These are phyloP conservation scores for Herpetotheres cachinnans DNA, from an alignment of 2,113 vertebrate species.

Conservation along the genomic window DNA sequence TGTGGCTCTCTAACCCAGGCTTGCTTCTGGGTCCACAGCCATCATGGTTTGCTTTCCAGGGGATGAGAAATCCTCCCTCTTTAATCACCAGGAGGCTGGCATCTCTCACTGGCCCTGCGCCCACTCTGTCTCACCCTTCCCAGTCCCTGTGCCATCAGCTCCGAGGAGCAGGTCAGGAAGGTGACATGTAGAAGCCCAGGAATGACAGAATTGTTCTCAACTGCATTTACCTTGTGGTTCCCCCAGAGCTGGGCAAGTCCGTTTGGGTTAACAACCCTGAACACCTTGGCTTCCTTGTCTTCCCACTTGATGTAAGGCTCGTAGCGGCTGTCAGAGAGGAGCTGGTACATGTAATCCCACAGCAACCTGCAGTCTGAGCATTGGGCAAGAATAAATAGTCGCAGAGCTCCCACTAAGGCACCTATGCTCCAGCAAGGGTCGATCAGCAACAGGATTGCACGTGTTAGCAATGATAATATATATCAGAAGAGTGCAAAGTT, in stretches of 20 bases:
- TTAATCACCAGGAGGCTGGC: not conserved
- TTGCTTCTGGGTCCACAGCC: not conserved
- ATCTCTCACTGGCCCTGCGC: not conserved
- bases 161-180: fast-evolving
- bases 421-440: fast-evolving
- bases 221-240: constrained; percentile 84
- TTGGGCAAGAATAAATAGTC: not conserved
- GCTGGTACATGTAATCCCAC: constrained; percentile 89
- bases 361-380: constrained; percentile 85
- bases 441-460: fast-evolving
- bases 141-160: not conserved
- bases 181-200: not conserved
- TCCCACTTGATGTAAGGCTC: constrained; percentile 87
- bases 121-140: not conserved
- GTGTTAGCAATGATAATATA: fast-evolving
- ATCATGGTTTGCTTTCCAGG: not conserved
- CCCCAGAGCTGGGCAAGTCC: constrained; percentile 92
- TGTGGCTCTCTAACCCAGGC: not conserved
- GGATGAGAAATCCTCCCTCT: not conserved
- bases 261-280: constrained; percentile 84
- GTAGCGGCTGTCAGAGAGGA: constrained; percentile 84
- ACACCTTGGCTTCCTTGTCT: constrained; percentile 79
- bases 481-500: fast-evolving
- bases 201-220: not conserved
- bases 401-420: not conserved